Percentiles rank a stretch among this genome's conserved stretches.
phyloP scores from a whole-genome alignment of 1,140 invertebrate species.

The Argopecten irradians region DNA sequence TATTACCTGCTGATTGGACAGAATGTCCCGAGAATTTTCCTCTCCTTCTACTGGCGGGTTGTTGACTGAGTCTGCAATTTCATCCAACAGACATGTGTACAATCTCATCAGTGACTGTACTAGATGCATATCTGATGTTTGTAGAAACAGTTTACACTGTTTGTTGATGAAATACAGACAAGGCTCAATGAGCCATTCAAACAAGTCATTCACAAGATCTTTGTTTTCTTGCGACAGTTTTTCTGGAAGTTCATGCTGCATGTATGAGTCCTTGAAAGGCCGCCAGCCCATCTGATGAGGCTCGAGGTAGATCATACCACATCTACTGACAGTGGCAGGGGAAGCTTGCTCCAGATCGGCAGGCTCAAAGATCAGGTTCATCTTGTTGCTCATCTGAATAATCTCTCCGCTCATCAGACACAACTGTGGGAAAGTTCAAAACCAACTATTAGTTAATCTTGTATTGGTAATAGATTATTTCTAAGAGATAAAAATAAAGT shows the following conservation, averaged over 20 bases:
- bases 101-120: constrained; percentile 73
- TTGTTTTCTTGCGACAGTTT: constrained; percentile 75
- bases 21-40: constrained; percentile 42
- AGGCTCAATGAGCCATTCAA: constrained; percentile 77
- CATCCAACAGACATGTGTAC: constrained; percentile 75
- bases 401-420: constrained; percentile 79
- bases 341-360: constrained; percentile 80
- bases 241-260: constrained; percentile 75
- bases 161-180: constrained; percentile 75
- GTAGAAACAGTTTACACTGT: constrained; percentile 86
- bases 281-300: constrained; percentile 77
- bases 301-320: constrained; percentile 78
- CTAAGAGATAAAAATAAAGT: not conserved
- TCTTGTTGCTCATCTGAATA: constrained; percentile 78
- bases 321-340: constrained; percentile 79
- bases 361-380: constrained; percentile 78
- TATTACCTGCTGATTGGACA: constrained; percentile 73
- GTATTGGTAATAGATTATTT: too few species aligned
- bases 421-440: constrained; percentile 64
- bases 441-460: not conserved
- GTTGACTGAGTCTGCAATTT: constrained; percentile 66
- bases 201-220: constrained; percentile 67
- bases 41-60: constrained; percentile 47
- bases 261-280: constrained; percentile 76
- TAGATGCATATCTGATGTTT: constrained; percentile 89